phyloP scores from a whole-genome alignment of 2,113 vertebrate species.

The Myrmecobius fasciatus region DNA sequence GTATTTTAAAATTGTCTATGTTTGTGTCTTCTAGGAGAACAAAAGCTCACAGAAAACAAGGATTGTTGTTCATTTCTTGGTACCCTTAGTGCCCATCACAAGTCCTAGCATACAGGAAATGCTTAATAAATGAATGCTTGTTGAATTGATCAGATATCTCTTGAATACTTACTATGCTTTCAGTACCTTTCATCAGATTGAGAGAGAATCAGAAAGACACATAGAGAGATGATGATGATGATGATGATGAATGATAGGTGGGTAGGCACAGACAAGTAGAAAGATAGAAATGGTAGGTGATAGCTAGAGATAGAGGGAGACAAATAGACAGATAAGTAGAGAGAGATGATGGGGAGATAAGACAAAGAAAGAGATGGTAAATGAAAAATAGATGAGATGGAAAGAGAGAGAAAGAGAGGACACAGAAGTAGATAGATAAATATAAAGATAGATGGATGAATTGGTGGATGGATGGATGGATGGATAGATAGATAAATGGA shows the following conservation, averaged over 20 bases:
- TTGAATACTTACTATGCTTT: not conserved
- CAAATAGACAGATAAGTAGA: too few species aligned
- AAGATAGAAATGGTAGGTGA: too few species aligned
- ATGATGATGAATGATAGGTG: not conserved
- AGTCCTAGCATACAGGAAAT: not conserved
- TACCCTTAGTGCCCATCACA: not conserved
- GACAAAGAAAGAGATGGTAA: not conserved
- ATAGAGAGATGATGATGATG: too few species aligned
- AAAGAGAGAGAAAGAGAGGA: too few species aligned
- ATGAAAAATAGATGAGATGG: too few species aligned
- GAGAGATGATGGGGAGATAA: too few species aligned
- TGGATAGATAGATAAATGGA: too few species aligned
- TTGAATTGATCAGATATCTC: not conserved
- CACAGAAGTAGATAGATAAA: too few species aligned
- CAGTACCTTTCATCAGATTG: not conserved
- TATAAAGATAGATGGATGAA: too few species aligned
- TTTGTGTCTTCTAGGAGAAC: not conserved
- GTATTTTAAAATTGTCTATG: not conserved
- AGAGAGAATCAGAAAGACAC: not conserved
- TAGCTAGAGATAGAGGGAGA: too few species aligned
- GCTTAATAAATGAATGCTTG: not conserved
- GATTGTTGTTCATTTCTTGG: not conserved
- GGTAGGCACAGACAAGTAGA: not conserved
- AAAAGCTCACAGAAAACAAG: not conserved
- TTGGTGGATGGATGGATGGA: too few species aligned